Conservation (phyloP, 64 coral and sea anemone genomes). For the Dendronephthya gigantea region DNA sequence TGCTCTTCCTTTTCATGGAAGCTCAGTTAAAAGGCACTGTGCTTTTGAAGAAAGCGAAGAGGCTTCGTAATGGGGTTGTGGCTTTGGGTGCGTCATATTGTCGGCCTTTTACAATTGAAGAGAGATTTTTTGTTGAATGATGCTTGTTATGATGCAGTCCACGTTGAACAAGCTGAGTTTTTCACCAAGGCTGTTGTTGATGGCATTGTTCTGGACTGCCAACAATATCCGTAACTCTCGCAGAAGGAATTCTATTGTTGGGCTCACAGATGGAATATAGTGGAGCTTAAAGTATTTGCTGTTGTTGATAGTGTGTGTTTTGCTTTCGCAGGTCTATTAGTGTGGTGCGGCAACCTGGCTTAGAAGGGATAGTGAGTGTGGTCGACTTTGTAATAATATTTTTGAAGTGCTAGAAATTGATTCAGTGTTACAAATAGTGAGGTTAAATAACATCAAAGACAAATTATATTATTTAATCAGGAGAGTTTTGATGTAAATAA, state of each 20-base stretch:
- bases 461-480: not conserved
- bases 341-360: not conserved
- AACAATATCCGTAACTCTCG: not conserved
- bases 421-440: not conserved
- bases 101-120: constrained; percentile 7
- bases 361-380: not conserved
- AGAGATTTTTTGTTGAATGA: not conserved
- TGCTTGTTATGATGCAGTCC: not conserved
- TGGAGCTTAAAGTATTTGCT: constrained; percentile 6
- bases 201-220: not conserved
- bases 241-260: not conserved
- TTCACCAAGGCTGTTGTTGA: not conserved
- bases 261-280: not conserved
- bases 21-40: not conserved
- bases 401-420: not conserved
- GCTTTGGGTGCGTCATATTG: not conserved
- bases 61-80: not conserved
- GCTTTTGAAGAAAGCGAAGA: not conserved
- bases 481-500: not conserved
- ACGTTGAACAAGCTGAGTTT: not conserved
- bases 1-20: not conserved
- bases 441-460: not conserved
- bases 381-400: not conserved
- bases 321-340: not conserved
- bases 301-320: not conserved